Evolutionary conservation across 2,888 invertebrate species (phyloP).

Genomic region (Patella ulyssiponensis): DNA sequence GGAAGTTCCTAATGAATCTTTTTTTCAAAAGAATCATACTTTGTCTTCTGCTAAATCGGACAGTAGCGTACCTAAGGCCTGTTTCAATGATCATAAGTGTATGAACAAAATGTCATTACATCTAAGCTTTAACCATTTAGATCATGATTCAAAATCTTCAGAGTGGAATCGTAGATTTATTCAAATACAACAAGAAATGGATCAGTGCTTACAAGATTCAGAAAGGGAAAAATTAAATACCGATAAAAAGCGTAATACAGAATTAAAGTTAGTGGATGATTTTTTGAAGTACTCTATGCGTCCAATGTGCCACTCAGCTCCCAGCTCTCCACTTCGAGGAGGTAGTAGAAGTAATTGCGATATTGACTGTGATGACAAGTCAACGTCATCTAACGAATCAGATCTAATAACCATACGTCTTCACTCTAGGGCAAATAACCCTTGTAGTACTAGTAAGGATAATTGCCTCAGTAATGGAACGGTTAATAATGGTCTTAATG

Average conservation of each 20-base stretch:
- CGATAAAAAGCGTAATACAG: constrained; percentile 6
- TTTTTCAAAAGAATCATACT: neutral
- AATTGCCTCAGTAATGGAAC: no score
- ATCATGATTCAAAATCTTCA: constrained; percentile 48
- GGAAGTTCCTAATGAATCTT: neutral
- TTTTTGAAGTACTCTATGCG: constrained; percentile 14
- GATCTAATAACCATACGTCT: constrained; percentile 51
- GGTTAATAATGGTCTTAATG: no score
- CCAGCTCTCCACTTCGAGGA: constrained; percentile 7
- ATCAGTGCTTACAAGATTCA: constrained; percentile 48
- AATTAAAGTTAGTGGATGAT: constrained; percentile 13
- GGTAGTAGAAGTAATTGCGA: no score
- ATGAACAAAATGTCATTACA: constrained; percentile 21
- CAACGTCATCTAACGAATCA: constrained; percentile 42
- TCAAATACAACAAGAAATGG: constrained; percentile 64
- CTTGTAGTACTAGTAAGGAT: no score
- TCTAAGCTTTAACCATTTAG: constrained; percentile 34
- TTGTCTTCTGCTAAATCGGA: constrained; percentile 12
- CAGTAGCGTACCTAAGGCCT: constrained; percentile 13
- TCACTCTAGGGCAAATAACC: constrained; percentile 19
- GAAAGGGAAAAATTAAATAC: constrained; percentile 1
- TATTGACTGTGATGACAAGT: constrained; percentile 36
- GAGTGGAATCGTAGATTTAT: constrained; percentile 61
- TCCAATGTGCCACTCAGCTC: constrained; percentile 18
- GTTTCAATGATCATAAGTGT: constrained; percentile 28